Conservation (phyloP, 2,888 invertebrate species). For the Sesamia inferens region DNA sequence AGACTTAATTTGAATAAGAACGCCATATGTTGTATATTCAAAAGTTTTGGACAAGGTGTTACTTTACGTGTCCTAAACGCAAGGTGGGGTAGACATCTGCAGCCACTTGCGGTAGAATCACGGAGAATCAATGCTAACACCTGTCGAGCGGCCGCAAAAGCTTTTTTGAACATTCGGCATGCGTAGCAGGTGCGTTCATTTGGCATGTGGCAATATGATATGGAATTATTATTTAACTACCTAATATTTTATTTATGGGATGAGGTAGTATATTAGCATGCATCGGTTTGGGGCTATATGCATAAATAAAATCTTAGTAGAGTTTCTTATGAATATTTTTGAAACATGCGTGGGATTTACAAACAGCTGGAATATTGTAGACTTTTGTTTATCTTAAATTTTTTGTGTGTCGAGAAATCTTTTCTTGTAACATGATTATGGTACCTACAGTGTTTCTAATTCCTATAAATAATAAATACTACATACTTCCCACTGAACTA, state of each 20-base stretch:
- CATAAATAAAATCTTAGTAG: slow-evolving; percentile 13
- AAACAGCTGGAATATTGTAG: slow-evolving; percentile 16
- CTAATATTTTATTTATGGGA: not conserved
- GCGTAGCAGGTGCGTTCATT: slow-evolving; percentile 29
- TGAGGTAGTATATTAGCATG: not conserved
- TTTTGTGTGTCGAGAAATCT: slow-evolving; percentile 1
- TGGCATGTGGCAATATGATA: slow-evolving; percentile 8
- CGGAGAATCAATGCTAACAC: slow-evolving; percentile 83
- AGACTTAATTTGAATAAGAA: slow-evolving; percentile 39
- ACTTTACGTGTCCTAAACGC: slow-evolving; percentile 58
- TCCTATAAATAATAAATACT: not conserved
- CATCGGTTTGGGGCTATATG: slow-evolving; percentile 1
- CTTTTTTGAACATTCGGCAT: slow-evolving; percentile 26
- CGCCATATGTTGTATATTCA: slow-evolving; percentile 65
- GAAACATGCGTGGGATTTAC: slow-evolving; percentile 14
- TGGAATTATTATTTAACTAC: not conserved
- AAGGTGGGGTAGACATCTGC: slow-evolving; percentile 85
- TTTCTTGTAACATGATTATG: not conserved
- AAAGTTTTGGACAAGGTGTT: slow-evolving; percentile 78
- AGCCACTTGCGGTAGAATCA: slow-evolving; percentile 74
- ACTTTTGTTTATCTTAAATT: slow-evolving; percentile 11
- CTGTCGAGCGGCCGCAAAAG: slow-evolving; percentile 67
- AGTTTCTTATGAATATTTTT: slow-evolving; percentile 16
- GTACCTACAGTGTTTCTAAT: not conserved
- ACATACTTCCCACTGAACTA: slow-evolving; percentile 12